phyloP scores from a whole-genome alignment of 2,888 invertebrate species.

The Papilio elwesi region DNA sequence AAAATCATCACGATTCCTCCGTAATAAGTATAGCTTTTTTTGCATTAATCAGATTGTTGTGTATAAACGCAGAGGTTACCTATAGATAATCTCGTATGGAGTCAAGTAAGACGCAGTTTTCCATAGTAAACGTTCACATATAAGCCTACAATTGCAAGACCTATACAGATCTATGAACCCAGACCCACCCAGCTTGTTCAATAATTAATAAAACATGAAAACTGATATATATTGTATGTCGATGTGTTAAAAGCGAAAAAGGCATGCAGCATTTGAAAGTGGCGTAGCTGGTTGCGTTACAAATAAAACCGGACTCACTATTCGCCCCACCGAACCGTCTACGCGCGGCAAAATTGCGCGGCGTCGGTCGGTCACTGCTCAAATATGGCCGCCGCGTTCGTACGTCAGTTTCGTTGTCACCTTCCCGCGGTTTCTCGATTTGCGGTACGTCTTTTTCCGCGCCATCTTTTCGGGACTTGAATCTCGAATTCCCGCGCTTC shows the following conservation, averaged over 20 bases:
- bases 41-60: conserved; percentile 16
- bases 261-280: conserved; percentile 42
- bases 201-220: conserved; percentile 36
- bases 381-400: conserved; percentile 65
- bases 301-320: conserved; percentile 71
- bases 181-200: conserved; percentile 25
- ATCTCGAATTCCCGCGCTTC: conserved; percentile 56
- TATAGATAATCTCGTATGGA: conserved; percentile 23
- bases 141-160: conserved; percentile 40
- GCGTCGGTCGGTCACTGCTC: conserved; percentile 69
- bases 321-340: conserved; percentile 69
- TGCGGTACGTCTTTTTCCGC: conserved; percentile 45
- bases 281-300: conserved; percentile 41
- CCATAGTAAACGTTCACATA: conserved; percentile 38
- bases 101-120: conserved; percentile 43
- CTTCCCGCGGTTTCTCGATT: conserved; percentile 56
- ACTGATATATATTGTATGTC: conserved; percentile 36
- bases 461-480: conserved; percentile 57
- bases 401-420: conserved; percentile 54
- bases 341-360: conserved; percentile 66
- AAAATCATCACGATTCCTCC: not conserved
- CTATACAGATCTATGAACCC: conserved; percentile 40
- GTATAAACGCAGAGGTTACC: conserved; percentile 9
- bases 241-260: conserved; percentile 41
- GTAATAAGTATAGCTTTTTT: not conserved